Evolutionary conservation across 1,140 invertebrate genomes (phyloP).

Genomic region (Anthonomus grandis): DNA sequence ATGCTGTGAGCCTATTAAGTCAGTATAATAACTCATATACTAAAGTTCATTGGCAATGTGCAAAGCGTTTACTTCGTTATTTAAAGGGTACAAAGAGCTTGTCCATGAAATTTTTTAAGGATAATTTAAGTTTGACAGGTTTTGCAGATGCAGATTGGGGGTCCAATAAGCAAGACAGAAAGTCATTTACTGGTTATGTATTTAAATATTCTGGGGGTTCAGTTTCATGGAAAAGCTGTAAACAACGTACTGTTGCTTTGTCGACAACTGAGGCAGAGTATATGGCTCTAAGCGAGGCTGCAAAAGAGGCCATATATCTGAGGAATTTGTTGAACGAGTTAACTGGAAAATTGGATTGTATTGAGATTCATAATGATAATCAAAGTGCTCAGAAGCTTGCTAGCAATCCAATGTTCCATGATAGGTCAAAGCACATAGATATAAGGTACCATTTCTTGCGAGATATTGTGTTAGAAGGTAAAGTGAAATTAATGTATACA

Average conservation of each 20-base stretch:
- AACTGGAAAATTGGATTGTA: background rate
- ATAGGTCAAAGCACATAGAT: conserved; percentile 49
- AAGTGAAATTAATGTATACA: conserved; percentile 32
- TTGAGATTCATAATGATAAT: too few relatives aligned
- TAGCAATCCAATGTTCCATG: conserved; percentile 44
- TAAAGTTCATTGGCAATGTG: conserved; percentile 43
- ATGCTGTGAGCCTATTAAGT: conserved; percentile 44
- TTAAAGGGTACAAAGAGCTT: conserved; percentile 44
- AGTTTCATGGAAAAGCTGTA: conserved; percentile 39
- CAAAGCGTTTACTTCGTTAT: conserved; percentile 49
- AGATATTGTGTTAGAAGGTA: conserved; percentile 12
- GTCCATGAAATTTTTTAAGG: conserved; percentile 15
- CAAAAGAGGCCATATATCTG: conserved; percentile 15
- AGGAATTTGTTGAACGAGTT: conserved; percentile 11
- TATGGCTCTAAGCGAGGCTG: conserved; percentile 35
- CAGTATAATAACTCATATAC: conserved; percentile 43
- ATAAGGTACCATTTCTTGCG: conserved; percentile 44
- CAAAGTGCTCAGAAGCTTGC: conserved; percentile 14
- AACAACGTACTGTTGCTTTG: conserved; percentile 40
- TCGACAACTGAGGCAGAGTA: conserved; percentile 47
- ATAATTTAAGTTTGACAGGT: conserved; percentile 30
- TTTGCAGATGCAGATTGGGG: conserved; percentile 35
- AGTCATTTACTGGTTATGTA: conserved; percentile 39
- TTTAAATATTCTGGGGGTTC: conserved; percentile 33
- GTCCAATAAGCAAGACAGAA: conserved; percentile 27